Base-by-base conservation (phyloP, 2,888 invertebrate genomes). In the Ganaspis brasiliensis region DNA sequence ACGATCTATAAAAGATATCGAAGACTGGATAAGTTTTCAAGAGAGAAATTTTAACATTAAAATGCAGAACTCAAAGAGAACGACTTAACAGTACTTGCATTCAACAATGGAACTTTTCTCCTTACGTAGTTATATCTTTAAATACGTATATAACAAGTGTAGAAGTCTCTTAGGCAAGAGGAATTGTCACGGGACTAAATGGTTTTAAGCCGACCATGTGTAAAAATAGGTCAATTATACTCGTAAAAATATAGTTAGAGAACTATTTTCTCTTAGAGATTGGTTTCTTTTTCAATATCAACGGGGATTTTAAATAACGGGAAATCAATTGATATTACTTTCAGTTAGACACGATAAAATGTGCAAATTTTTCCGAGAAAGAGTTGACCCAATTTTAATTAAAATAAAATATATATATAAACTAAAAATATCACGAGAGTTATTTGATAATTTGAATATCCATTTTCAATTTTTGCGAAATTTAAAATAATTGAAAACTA, bases 1-100 rank as follows among this genome's bases (percentile, higher is more conserved):
- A 45, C 24, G 45, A 24, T 24, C 40, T 21, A 10, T 10, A 24
- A 45, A 67, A 45, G 10, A 67, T 49, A 40, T 24, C 24, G 24
- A 24, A 45, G 63, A n/a, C 14, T 10, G 1, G 21, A 63, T 2
- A 9, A 45, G 40, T 40, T 49, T 45, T 2, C 4, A n/a, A 67
- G 45, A 21, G 45, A 67, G n/a, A 67, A 45, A 24, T 45, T 49
- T 67, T 24, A 2, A n/a, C 21, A 67, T 40, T 8, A 67, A 67
- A 67, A 67, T 67, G 45, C 45, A 21, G 45, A 45, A 67, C n/a
- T 24, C 45, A 67, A 67, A 49, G 67, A 40, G 40, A 24, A 67
- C 0, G 24, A 67, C 21, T 67, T 40, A 9, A 45, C 12, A 40
- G 26, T 21, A 49, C 67, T 67, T 67, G 24, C n/a, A 24, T 45